These are phyloP conservation scores for Ptycholaimellus sp. DNA, from an alignment of 2,888 invertebrate genomes.

Conservation along the genomic window DNA sequence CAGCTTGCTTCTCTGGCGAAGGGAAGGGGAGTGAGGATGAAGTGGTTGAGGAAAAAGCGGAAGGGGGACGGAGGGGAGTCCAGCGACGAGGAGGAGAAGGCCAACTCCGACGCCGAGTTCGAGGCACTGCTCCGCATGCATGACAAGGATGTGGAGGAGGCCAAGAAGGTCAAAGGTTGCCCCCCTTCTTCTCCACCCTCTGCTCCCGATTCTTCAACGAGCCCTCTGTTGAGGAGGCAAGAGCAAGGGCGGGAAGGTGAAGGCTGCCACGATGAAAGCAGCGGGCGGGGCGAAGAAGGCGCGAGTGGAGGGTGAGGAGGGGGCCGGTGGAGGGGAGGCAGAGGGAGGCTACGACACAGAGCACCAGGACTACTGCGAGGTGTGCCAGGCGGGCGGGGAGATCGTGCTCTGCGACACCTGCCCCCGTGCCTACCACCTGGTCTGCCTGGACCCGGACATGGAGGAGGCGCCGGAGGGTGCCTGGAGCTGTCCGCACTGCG, in stretches of 20 bases:
- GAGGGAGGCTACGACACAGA: too few species aligned
- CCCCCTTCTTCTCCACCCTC: too few species aligned
- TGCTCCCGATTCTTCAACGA: too few species aligned
- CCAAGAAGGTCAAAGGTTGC: too few species aligned
- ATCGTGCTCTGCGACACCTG: constrained; percentile 95
- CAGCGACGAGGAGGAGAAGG: constrained; percentile 34
- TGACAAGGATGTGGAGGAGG: constrained; percentile 26
- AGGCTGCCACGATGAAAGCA: too few species aligned
- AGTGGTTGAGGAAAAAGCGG: constrained; percentile 3
- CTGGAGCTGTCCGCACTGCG: constrained; percentile 73
- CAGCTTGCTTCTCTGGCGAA: not conserved
- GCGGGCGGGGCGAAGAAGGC: too few species aligned
- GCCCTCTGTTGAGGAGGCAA: too few species aligned
- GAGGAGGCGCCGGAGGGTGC: constrained; percentile 93
- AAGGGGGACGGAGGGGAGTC: not conserved
- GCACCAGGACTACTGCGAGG: constrained; percentile 80
- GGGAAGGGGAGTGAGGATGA: not conserved
- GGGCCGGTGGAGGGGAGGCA: too few species aligned
- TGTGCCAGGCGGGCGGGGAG: constrained; percentile 95
- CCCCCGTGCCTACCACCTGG: constrained; percentile 84
- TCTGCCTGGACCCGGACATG: constrained; percentile 83
- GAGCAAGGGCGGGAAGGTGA: too few species aligned
- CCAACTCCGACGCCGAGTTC: constrained; percentile 91
- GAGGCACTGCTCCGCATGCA: constrained; percentile 59
- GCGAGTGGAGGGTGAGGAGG: too few species aligned